phyloP scores from a whole-genome alignment of 2,797 vertebrate species.

The Myripristis jacobus region DNA sequence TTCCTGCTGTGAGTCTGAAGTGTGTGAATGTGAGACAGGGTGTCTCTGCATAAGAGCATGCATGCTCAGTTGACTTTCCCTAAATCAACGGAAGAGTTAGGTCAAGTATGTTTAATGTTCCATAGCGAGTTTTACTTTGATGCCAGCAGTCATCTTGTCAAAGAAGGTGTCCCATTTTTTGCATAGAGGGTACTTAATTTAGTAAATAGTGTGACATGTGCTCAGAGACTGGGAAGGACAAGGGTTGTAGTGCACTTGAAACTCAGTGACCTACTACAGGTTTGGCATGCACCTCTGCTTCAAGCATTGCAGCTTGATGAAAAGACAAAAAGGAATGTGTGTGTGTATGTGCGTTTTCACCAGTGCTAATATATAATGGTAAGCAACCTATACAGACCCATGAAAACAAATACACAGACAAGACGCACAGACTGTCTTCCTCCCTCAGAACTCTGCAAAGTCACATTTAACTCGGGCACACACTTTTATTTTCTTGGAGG shows the following conservation, averaged over 20 bases:
- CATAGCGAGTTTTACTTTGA: not conserved
- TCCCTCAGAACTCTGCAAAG: slow-evolving; percentile 75
- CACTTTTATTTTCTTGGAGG: slow-evolving; percentile 62
- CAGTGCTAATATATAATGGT: slow-evolving; percentile 30
- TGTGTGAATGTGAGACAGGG: too few species aligned
- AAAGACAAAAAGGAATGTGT: slow-evolving; percentile 51
- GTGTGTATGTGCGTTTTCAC: slow-evolving; percentile 27
- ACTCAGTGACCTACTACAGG: slow-evolving; percentile 50
- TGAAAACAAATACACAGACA: slow-evolving; percentile 44
- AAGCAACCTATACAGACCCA: slow-evolving; percentile 15
- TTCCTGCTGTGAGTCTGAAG: too few species aligned
- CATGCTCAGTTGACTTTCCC: too few species aligned
- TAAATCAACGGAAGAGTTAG: too few species aligned
- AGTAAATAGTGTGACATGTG: not conserved
- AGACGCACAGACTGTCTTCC: slow-evolving; percentile 44
- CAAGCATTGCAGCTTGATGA: slow-evolving; percentile 48
- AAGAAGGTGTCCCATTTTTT: slow-evolving; percentile 29
- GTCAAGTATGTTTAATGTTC: not conserved
- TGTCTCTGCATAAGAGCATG: too few species aligned
- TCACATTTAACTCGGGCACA: slow-evolving; percentile 72
- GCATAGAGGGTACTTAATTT: slow-evolving; percentile 23
- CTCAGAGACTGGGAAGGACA: not conserved
- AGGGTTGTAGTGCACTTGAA: slow-evolving; percentile 31
- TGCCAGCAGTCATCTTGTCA: slow-evolving; percentile 20
- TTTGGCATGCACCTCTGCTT: slow-evolving; percentile 37